Base-by-base conservation (phyloP, 1,140 invertebrate genomes). In the Penaeus japonicus region DNA sequence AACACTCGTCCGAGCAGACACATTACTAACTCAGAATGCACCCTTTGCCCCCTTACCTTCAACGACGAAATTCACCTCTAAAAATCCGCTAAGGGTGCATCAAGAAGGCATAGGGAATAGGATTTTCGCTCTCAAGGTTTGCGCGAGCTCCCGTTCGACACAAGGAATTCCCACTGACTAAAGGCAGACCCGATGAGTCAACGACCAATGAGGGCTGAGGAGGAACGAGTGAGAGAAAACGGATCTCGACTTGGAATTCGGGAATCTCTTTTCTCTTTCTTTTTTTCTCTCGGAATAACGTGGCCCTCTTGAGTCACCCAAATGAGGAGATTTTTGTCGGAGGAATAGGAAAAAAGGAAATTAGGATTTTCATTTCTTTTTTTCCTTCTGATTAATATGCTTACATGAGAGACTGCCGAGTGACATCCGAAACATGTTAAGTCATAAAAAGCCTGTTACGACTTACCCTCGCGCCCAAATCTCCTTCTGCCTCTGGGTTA, bases 131-230 rank as follows among this genome's bases (percentile, higher is more conserved):
- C 70, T 27, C 27, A 73, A 73, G 70, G 24, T 32, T 17, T 32
- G 70, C 70, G 18, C 27, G 70, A 73, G 70, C 70, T 30, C 70
- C 70, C 70, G 70, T 73, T 73, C 70, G 47, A 73, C 70, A 73
- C 70, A 18, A 73, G 70, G 70, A 73, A 73, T 73, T 73, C 70
- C 70, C 70, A 73, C 70, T 73, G 70, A 73, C 70, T 73, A 73
- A 73, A 73, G 70, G 70, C 70, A 73, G 70, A 27, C 70, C 35
- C 70, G 70, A 73, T 73, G 70, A 73, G 27, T 73, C 70, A 73
- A 73, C 70, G 70, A 24, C 70, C 70, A 73, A 73, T 73, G 70
- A 32, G 18, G 70, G 70, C 35, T n/a, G 70, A 73, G 70, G 70
- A 73, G 35, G 70, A 73, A 73, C 27, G 70, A 73, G 70, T 30